Evolutionary conservation across 2,797 vertebrate species (phyloP), one percentile per base, ranked within the genome.

Genomic region (Hapalemur alaotrensis): DNA sequence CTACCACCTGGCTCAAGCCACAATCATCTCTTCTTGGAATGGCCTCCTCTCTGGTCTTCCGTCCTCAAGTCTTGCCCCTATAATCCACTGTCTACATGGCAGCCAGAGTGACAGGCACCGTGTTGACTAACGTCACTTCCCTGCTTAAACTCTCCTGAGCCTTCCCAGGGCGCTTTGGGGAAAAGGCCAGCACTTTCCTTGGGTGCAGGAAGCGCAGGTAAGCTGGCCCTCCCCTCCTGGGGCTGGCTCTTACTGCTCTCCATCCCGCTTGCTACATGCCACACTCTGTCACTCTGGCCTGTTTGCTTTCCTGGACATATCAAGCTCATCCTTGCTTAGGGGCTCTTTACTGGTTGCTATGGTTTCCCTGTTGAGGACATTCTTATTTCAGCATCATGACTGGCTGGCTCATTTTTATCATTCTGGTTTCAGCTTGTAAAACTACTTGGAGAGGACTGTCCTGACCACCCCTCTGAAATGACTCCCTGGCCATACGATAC

Each of bases 241-340:
- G 7, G 8, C 48, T 11, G 43, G 48, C 57, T 0, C 1, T 32
- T 9, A 9, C 89, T 28, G 22, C 35, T 35, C 38, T n/a, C 41
- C 7, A 0, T 17, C 46, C 38, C 2, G 4, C 22, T 5, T 5
- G 13, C 13, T 30, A 10, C 0, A 5, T 1, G 5, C 28, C 30
- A 10, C 14, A 17, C 20, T 32, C 20, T 17, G 48, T n/a, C 48
- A 63, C 46, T 17, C 28, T 18, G 28, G 38, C 28, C 18, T 41
- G 22, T 30, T 30, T 28, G 17, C 69, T 25, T 38, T 41, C 46
- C 41, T 17, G 84, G 61, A 17, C 23, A 4, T n/a, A 15, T 23
- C 52, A 54, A 69, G 43, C 63, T 54, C 30, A 4, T n/a, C 50
- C 38, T 32, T 48, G 28, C 30, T 17, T 13, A 6, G 38, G 30